A percentile compares a stretch with the other conserved stretches of the same genome.
Conservation (phyloP, 2,888 invertebrate species). For the Parapristionchus giblindavisi region DNA sequence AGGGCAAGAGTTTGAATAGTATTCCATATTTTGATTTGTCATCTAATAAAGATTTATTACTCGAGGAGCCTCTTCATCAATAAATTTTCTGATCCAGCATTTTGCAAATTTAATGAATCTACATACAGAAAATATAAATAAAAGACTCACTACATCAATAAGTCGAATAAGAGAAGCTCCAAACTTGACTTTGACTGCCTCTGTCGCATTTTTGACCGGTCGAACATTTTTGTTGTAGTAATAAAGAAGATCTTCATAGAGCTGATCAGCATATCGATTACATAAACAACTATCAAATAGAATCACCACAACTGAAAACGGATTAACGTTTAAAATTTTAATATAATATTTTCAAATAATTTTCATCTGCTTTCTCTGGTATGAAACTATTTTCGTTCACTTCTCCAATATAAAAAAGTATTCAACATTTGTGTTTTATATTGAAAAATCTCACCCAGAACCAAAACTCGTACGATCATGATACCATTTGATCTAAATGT, state of each 20-base stretch:
- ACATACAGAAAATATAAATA: neutral
- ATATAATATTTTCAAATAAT: neutral
- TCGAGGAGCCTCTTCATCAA: neutral
- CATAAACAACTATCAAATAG: slow-evolving; percentile 7
- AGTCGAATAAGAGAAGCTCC: slow-evolving; percentile 68
- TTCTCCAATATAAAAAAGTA: no score
- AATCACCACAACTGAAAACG: slow-evolving; percentile 8
- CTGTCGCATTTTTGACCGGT: slow-evolving; percentile 68
- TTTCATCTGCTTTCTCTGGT: neutral
- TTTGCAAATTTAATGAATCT: neutral
- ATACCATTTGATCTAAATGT: no score
- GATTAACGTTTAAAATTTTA: neutral
- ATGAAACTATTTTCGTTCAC: no score
- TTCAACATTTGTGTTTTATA: neutral
- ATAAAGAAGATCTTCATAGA: slow-evolving; percentile 69
- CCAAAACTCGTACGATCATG: neutral
- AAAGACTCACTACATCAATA: slow-evolving; percentile 66
- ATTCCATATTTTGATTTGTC: neutral
- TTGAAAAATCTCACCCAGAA: neutral
- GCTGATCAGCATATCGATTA: slow-evolving; percentile 60
- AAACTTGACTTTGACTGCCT: slow-evolving; percentile 67
- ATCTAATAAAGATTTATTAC: neutral
- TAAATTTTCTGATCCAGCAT: no score
- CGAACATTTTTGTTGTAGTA: slow-evolving; percentile 68
- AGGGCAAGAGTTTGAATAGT: neutral